These are phyloP conservation scores for Atopsyche davidsoni DNA, from an alignment of 1,140 invertebrate genomes.

Conservation along the genomic window DNA sequence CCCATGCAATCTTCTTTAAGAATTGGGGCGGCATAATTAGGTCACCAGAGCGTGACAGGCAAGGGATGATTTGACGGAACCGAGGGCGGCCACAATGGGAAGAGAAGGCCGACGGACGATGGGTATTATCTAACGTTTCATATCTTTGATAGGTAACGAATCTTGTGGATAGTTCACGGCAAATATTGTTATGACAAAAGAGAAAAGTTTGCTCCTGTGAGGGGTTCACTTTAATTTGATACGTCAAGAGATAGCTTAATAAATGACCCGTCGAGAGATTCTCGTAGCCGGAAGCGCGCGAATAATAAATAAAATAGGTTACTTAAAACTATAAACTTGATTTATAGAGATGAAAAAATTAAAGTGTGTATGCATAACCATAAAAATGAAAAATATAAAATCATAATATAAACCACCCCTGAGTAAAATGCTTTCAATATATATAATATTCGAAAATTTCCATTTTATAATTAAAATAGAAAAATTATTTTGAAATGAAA, in stretches of 20 bases:
- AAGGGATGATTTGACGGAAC: not conserved
- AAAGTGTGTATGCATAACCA: too few relatives aligned
- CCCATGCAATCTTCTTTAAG: constrained; percentile 9
- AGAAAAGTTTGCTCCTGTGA: constrained; percentile 10
- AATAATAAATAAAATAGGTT: too few relatives aligned
- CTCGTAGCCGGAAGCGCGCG: not conserved
- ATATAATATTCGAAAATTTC: too few relatives aligned
- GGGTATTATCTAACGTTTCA: not conserved
- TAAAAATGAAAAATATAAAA: too few relatives aligned
- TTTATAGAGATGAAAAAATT: too few relatives aligned
- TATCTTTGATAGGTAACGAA: constrained; percentile 19
- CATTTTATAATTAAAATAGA: too few relatives aligned
- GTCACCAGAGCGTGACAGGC: constrained; percentile 12
- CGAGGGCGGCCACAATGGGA: not conserved
- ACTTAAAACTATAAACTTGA: too few relatives aligned
- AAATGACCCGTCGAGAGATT: constrained; percentile 10
- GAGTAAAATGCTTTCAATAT: too few relatives aligned
- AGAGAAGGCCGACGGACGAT: not conserved
- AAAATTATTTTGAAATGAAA: too few relatives aligned
- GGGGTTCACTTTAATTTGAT: constrained; percentile 23
- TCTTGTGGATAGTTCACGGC: constrained; percentile 16
- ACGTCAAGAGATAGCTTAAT: constrained; percentile 19
- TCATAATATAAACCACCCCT: too few relatives aligned
- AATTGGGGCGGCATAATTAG: constrained; percentile 20
- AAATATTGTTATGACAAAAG: constrained; percentile 22